phyloP scores from a whole-genome alignment of 2,797 vertebrate species.

The Okamejei kenojei region DNA sequence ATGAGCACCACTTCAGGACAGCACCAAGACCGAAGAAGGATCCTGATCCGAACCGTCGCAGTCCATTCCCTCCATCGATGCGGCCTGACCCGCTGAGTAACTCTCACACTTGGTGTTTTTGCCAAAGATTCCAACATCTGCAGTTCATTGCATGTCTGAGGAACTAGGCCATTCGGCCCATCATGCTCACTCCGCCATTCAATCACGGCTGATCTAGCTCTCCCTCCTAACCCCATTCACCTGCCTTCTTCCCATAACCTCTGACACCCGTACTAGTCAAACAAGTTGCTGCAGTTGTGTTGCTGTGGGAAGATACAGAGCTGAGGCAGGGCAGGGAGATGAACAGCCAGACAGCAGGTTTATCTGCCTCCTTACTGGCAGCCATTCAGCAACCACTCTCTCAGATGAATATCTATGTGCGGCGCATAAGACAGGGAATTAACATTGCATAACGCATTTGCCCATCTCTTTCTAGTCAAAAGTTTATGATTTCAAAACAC shows the following conservation, averaged over 20 bases:
- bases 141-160: background rate
- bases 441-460: background rate
- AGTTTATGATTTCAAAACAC: background rate
- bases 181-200: no score
- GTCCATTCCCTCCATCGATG: no score
- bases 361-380: background rate
- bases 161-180: no score
- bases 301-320: background rate
- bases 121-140: no score
- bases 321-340: background rate
- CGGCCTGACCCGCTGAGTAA: no score
- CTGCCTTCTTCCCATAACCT: no score
- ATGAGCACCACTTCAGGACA: background rate
- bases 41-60: no score
- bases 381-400: background rate
- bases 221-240: no score
- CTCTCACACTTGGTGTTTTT: no score
- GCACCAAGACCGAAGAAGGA: no score
- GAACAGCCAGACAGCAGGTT: background rate
- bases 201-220: no score
- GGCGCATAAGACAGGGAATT: background rate
- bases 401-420: background rate
- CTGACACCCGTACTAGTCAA: no score
- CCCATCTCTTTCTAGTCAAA: background rate
- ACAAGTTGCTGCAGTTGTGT: background rate